Evolutionary conservation across 1,140 invertebrate species (phyloP).

Genomic region (Conus ventricosus): DNA sequence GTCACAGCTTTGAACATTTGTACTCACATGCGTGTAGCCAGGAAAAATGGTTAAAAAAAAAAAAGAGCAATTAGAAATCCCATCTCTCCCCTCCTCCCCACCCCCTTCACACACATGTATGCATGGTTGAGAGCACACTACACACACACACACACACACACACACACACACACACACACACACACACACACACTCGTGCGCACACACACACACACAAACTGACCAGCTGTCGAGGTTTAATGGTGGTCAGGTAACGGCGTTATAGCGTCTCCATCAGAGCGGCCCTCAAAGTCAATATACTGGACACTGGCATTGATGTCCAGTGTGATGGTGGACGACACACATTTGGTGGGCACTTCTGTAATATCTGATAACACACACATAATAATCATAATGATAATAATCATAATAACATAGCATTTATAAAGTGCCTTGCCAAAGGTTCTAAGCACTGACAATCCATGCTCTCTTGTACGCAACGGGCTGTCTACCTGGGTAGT

Average conservation of each 20-base stretch:
- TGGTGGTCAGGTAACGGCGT: conserved; percentile 87
- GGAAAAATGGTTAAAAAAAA: too few relatives aligned
- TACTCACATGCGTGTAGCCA: too few relatives aligned
- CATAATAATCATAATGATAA: neutral
- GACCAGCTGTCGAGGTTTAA: conserved; percentile 88
- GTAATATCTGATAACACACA: conserved; percentile 59
- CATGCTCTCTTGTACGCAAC: too few relatives aligned
- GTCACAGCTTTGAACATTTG: too few relatives aligned
- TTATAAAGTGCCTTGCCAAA: neutral
- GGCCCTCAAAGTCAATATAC: conserved; percentile 98
- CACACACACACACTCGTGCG: neutral
- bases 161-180: neutral
- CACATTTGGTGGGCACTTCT: conserved; percentile 83
- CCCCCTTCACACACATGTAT: too few relatives aligned
- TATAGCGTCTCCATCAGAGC: conserved; percentile 97
- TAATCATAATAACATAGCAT: neutral
- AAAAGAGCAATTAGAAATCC: too few relatives aligned
- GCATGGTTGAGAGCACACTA: neutral
- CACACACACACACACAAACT: conserved; percentile 28
- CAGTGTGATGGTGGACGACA: conserved; percentile 85
- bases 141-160: neutral
- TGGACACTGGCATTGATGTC: conserved; percentile 90
- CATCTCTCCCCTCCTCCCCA: too few relatives aligned
- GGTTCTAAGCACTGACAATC: too few relatives aligned
- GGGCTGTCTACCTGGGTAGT: too few relatives aligned